Evolutionary conservation across 1,140 invertebrate species (phyloP).

Genomic region (Amphibalanus amphitrite): DNA sequence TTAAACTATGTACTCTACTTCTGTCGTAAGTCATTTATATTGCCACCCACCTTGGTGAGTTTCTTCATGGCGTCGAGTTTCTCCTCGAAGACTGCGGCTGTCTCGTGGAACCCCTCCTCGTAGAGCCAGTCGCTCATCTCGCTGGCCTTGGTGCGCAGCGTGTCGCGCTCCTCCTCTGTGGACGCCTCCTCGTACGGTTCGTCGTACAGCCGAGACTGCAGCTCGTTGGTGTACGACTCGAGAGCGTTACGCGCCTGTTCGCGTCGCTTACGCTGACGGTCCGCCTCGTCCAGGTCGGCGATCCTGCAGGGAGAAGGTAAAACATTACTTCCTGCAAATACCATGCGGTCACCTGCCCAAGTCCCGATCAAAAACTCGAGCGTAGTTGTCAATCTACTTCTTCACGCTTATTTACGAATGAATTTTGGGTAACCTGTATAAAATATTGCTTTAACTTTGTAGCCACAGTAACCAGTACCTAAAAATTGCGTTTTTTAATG

Average conservation of each 20-base stretch:
- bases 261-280: constrained; percentile 50
- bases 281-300: constrained; percentile 48
- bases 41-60: constrained; percentile 35
- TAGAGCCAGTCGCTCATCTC: constrained; percentile 45
- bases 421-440: no score
- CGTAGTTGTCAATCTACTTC: no score
- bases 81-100: constrained; percentile 18
- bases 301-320: constrained; percentile 36
- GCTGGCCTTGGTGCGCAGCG: neutral
- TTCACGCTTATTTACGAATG: no score
- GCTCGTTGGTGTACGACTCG: constrained; percentile 80
- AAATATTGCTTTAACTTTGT: no score
- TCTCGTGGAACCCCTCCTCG: constrained; percentile 47
- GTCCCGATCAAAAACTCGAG: no score
- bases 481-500: no score
- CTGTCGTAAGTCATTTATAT: no score
- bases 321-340: no score
- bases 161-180: constrained; percentile 47
- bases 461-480: no score
- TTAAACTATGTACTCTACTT: no score
- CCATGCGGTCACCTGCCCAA: no score
- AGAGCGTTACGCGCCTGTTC: constrained; percentile 77
- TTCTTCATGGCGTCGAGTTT: constrained; percentile 41
- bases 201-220: constrained; percentile 58
- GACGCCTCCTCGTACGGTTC: constrained; percentile 53